A percentile compares a stretch with the other conserved stretches of the same genome.
Conservation (phyloP, 2,888 invertebrate genomes). For the Micropterix aruncella region DNA sequence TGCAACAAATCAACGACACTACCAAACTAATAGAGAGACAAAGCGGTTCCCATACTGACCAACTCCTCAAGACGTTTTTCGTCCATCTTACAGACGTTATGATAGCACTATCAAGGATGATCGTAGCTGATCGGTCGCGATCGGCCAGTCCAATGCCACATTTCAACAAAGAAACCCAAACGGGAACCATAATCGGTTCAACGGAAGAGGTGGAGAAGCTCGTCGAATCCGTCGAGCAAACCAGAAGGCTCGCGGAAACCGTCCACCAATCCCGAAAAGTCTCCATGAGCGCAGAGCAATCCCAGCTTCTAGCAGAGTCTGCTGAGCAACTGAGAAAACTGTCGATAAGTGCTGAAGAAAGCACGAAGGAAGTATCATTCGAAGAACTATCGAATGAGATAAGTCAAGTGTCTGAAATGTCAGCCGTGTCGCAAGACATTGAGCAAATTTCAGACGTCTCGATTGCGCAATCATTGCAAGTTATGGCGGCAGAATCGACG, state of each 20-base stretch:
- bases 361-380: neutral
- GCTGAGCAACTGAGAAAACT: neutral
- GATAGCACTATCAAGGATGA: slow-evolving; percentile 29
- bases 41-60: slow-evolving; percentile 15
- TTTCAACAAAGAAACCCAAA: neutral
- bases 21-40: too few relatives aligned
- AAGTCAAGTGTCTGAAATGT: neutral
- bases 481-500: too few relatives aligned
- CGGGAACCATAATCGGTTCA: neutral
- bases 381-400: neutral
- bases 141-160: slow-evolving; percentile 4
- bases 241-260: neutral
- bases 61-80: slow-evolving; percentile 30
- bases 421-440: too few relatives aligned
- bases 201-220: neutral
- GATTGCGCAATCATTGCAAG: too few relatives aligned
- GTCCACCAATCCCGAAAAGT: neutral
- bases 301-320: neutral
- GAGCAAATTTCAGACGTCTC: too few relatives aligned
- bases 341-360: neutral
- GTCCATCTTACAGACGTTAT: slow-evolving; percentile 33
- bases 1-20: too few relatives aligned
- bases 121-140: slow-evolving; percentile 16
- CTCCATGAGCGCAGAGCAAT: neutral
- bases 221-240: neutral